Evolutionary conservation across 2,113 vertebrate species (phyloP).

Genomic region (Takifugu bimaculatus): DNA sequence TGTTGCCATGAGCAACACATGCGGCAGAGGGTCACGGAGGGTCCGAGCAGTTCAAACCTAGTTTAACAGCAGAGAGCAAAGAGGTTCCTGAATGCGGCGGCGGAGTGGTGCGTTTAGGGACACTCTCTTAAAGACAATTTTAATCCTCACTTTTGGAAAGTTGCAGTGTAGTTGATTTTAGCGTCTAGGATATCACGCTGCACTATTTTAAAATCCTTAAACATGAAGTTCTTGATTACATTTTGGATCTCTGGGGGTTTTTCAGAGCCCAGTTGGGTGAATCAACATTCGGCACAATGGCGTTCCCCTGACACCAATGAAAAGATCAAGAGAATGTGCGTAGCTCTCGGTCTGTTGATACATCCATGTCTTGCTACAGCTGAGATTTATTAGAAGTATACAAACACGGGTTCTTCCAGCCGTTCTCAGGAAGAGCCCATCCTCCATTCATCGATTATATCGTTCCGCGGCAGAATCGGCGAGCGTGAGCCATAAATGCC

Average conservation of each 20-base stretch:
- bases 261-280: constrained; percentile 5
- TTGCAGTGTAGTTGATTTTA: too few species aligned
- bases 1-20: constrained; percentile 49
- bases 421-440: constrained; percentile 27
- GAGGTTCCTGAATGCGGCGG: constrained; percentile 27
- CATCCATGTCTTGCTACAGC: constrained; percentile 14
- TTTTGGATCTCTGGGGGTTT: constrained; percentile 2
- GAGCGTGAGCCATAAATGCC: constrained; percentile 31
- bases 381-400: constrained; percentile 28
- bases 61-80: constrained; percentile 45
- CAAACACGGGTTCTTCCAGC: constrained; percentile 36
- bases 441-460: constrained; percentile 34
- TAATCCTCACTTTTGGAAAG: not conserved
- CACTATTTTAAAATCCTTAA: too few species aligned
- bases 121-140: not conserved
- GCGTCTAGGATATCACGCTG: too few species aligned
- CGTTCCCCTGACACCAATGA: constrained; percentile 5
- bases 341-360: constrained; percentile 8
- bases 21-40: constrained; percentile 53
- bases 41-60: constrained; percentile 53
- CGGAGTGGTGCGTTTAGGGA: constrained; percentile 23
- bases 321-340: constrained; percentile 15
- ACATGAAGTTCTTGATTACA: too few species aligned
- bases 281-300: not conserved
- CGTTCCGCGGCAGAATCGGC: constrained; percentile 43